Percentiles rank a stretch among this genome's conserved stretches.
These are phyloP conservation scores for Drosophila mercatorum DNA, from an alignment of 2,888 invertebrate species.

Conservation along the genomic window DNA sequence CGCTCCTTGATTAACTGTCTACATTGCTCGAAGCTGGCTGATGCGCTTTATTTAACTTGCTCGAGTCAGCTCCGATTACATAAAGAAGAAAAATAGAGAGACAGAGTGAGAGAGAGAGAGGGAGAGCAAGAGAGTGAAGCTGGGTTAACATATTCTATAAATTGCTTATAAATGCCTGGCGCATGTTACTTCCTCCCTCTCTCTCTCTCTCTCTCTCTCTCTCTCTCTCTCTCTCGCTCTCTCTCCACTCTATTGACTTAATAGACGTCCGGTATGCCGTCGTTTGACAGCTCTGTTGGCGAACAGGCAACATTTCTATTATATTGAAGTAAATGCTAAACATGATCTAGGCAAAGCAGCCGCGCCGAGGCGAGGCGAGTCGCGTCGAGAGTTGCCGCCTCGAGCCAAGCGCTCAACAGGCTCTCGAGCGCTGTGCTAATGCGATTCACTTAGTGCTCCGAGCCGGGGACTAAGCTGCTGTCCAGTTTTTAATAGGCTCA, in stretches of 20 bases:
- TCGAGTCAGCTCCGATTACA: slow-evolving; percentile 37
- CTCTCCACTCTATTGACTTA: slow-evolving; percentile 22
- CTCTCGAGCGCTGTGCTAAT: slow-evolving; percentile 43
- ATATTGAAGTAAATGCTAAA: slow-evolving; percentile 21
- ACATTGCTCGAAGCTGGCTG: slow-evolving; percentile 5
- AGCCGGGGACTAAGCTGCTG: neutral
- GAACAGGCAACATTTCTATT: slow-evolving; percentile 25
- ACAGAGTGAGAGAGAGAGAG: neutral
- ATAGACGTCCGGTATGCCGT: slow-evolving; percentile 17
- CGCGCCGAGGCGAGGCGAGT: neutral
- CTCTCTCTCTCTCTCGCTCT: no score
- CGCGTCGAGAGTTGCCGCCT: neutral
- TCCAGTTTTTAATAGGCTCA: slow-evolving; percentile 30
- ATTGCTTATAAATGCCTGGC: slow-evolving; percentile 41
- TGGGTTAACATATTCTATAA: slow-evolving; percentile 48
- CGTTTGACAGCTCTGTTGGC: slow-evolving; percentile 23
- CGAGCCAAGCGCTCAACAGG: slow-evolving; percentile 18
- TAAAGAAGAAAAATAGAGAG: slow-evolving; percentile 1
- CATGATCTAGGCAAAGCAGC: slow-evolving; percentile 10
- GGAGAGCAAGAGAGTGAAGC: neutral
- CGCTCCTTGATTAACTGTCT: slow-evolving; percentile 20
- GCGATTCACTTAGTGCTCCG: slow-evolving; percentile 41
- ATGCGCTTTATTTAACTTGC: slow-evolving; percentile 11
- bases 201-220: neutral
- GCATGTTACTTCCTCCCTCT: neutral